These are phyloP conservation scores for Montipora sp. DNA, from an alignment of 64 coral and sea anemone genomes.

Conservation along the genomic window DNA sequence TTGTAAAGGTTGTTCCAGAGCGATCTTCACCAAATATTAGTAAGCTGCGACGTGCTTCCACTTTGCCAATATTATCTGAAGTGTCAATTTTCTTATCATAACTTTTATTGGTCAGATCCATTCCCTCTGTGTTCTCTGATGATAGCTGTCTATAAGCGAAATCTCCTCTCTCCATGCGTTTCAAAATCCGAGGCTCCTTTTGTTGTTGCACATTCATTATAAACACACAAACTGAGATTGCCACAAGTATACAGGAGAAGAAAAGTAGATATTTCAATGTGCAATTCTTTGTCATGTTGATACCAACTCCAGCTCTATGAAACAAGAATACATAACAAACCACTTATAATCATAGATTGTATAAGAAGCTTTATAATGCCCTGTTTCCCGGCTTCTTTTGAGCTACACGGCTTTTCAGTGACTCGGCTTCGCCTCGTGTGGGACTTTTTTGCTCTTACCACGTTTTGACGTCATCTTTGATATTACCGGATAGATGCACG, in stretches of 20 bases:
- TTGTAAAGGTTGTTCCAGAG: conserved; percentile 64
- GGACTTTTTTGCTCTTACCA: no score
- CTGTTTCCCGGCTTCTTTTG: no score
- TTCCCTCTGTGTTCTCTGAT: background rate
- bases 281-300: background rate
- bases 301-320: background rate
- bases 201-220: background rate
- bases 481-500: no score
- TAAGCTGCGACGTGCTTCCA: background rate
- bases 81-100: background rate
- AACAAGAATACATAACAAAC: background rate
- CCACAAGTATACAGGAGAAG: background rate
- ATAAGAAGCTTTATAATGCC: no score
- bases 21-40: conserved; percentile 62
- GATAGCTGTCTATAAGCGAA: no score
- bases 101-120: background rate
- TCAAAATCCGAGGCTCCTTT: background rate
- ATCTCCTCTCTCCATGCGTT: no score
- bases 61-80: background rate
- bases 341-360: no score
- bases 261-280: background rate
- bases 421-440: no score
- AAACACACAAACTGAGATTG: background rate
- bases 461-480: no score
- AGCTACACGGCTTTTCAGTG: no score